Evolutionary conservation across 2,113 vertebrate genomes (phyloP).

Genomic region (Pterocles burchelli): DNA sequence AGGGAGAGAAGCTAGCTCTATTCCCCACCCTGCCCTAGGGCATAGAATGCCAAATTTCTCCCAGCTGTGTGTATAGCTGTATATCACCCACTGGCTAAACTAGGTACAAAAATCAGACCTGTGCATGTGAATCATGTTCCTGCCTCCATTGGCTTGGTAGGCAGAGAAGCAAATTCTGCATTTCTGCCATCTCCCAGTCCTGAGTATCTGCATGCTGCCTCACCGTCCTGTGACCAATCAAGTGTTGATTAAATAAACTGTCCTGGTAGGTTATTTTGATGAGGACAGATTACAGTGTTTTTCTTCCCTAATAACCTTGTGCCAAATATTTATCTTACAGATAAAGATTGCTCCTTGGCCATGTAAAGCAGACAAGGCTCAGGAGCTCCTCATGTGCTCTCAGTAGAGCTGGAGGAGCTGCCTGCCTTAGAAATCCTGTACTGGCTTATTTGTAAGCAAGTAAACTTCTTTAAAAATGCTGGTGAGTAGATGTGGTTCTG

Average conservation of each 20-base stretch:
- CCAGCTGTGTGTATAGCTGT: accelerated
- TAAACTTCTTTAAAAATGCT: not conserved
- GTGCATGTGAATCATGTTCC: accelerated
- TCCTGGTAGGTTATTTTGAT: not conserved
- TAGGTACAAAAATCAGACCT: not conserved
- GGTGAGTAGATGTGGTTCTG: not conserved
- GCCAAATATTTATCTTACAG: not conserved
- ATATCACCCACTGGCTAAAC: not conserved
- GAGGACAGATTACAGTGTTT: not conserved
- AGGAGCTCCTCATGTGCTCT: accelerated
- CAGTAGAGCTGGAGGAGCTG: not conserved
- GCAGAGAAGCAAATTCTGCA: not conserved
- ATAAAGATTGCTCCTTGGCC: not conserved
- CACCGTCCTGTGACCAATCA: not conserved
- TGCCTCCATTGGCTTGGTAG: not conserved
- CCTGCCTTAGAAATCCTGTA: not conserved
- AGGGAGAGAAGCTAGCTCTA: not conserved
- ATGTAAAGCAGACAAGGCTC: accelerated
- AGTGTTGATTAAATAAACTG: not conserved
- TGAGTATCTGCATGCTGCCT: not conserved
- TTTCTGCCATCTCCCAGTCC: not conserved
- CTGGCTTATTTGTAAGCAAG: not conserved
- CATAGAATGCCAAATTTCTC: not conserved
- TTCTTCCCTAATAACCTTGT: not conserved
- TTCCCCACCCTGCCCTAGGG: not conserved